Conservation (phyloP, 2,888 invertebrate species). For the Rhorus exstirpatorius region DNA sequence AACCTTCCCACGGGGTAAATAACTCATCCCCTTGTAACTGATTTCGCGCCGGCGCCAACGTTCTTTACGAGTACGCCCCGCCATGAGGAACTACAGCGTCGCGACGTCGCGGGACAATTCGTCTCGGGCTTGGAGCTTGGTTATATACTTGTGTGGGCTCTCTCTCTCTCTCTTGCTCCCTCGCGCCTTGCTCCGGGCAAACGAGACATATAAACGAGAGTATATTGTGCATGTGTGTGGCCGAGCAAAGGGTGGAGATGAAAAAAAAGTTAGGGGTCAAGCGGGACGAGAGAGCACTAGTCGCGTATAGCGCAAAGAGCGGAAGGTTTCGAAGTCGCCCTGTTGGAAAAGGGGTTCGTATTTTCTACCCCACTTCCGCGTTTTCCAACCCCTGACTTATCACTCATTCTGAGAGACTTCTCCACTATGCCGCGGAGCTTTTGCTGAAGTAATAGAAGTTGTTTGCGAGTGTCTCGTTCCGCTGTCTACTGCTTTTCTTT, state of each 20-base stretch:
- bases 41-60: slow-evolving; percentile 81
- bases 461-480: slow-evolving; percentile 66
- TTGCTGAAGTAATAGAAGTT: slow-evolving; percentile 64
- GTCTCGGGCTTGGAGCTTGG: slow-evolving; percentile 47
- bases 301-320: slow-evolving; percentile 42
- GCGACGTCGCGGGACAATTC: slow-evolving; percentile 67
- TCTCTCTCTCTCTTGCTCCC: background rate
- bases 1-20: slow-evolving; percentile 77
- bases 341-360: slow-evolving; percentile 47
- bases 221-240: slow-evolving; percentile 2
- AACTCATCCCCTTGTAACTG: slow-evolving; percentile 80
- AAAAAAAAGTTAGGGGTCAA: slow-evolving; percentile 48
- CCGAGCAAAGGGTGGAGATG: slow-evolving; percentile 25
- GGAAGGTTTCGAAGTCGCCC: slow-evolving; percentile 36
- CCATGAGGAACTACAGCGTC: slow-evolving; percentile 67
- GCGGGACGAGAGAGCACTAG: slow-evolving; percentile 12
- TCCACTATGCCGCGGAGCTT: slow-evolving; percentile 35
- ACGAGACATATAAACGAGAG: slow-evolving; percentile 63
- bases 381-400: slow-evolving; percentile 48
- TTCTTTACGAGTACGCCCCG: slow-evolving; percentile 81
- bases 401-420: slow-evolving; percentile 44
- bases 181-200: slow-evolving; percentile 29
- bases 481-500: slow-evolving; percentile 61
- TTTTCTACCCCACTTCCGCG: slow-evolving; percentile 50
- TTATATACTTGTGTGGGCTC: slow-evolving; percentile 31